phyloP scores from a whole-genome alignment of 2,797 vertebrate genomes.

The Tragopan temminckii region DNA sequence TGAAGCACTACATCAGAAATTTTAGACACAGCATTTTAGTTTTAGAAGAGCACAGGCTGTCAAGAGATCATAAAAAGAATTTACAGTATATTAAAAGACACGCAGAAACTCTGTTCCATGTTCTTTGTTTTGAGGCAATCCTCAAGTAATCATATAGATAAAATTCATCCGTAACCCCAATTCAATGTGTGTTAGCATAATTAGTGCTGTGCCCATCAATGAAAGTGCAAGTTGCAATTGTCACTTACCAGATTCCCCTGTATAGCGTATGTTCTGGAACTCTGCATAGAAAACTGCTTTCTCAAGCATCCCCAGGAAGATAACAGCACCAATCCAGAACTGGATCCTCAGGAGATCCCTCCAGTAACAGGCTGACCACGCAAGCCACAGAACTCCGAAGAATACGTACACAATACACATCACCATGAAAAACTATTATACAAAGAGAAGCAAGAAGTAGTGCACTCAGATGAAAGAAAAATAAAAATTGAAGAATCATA shows the following conservation, averaged over 20 bases:
- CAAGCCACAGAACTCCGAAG: slow-evolving; percentile 94
- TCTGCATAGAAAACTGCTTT: slow-evolving; percentile 97
- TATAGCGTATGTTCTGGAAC: slow-evolving; percentile 94
- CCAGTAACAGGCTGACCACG: slow-evolving; percentile 96
- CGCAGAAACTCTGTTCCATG: not conserved
- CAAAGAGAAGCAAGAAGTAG: slow-evolving; percentile 43
- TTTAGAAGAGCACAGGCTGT: not conserved
- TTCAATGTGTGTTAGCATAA: not conserved
- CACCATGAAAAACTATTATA: slow-evolving; percentile 88
- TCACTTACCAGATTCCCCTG: slow-evolving; percentile 89
- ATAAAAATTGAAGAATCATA: not conserved
- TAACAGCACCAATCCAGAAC: slow-evolving; percentile 96
- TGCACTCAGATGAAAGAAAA: not conserved
- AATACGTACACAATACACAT: slow-evolving; percentile 97
- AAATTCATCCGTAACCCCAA: not conserved
- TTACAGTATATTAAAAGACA: not conserved
- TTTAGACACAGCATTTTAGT: not conserved
- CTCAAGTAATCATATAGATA: not conserved
- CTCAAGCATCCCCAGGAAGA: slow-evolving; percentile 95
- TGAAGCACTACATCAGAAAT: not conserved
- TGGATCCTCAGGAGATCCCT: slow-evolving; percentile 93
- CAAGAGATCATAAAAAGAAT: not conserved
- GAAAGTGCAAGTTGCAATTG: not conserved
- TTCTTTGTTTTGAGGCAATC: not conserved
- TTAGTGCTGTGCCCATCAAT: not conserved